Evolutionary conservation across 2,888 invertebrate species (phyloP), one percentile per base, ranked within the genome.

Genomic region (Eupithecia vulgata): DNA sequence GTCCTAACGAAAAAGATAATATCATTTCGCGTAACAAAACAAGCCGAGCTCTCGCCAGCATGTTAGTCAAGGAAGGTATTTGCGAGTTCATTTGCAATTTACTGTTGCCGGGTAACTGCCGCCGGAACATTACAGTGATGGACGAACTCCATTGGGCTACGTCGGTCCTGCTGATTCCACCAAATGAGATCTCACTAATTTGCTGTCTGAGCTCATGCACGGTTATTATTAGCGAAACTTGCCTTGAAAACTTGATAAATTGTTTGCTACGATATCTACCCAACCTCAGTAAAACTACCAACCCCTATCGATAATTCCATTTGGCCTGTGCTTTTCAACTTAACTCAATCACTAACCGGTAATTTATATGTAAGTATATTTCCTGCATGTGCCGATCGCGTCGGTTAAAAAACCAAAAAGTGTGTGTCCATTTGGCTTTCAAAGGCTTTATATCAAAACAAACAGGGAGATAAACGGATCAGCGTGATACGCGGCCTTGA

Each of bases 161-260:
- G 72, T 73, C 74, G 77, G 70, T 70, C 74, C 76, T 76, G 72
- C 84, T 85, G 86, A 86, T 87, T 85, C 82, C 76, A 81, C 77
- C 78, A 82, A 87, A 88, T 85, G 84, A 85, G 84, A 85, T 84
- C 83, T 80, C 79, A 79, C 84, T 83, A 83, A 85, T 86, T 86
- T 82, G 80, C 81, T 70, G 77, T 68, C 76, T 68, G 67, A 76
- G 67, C 75, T 72, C 68, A 70, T 70, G 70, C 67, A 61, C 64
- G 68, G 57, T 25, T 57, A 12, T 57, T 21, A 52, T 52, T 52
- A 68, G 68, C 52, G 17, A 34, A 70, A 64, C 42, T 75, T 69
- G 45, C 37, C 52, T 13, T 30, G 34, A 34, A 71, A 66, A 64
- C 21, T 40, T 64, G 21, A n/a, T 40, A 40, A 59, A 37, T 72